These are phyloP conservation scores for Malthinus seriepunctatus DNA, from an alignment of 2,888 invertebrate genomes.

Conservation along the genomic window DNA sequence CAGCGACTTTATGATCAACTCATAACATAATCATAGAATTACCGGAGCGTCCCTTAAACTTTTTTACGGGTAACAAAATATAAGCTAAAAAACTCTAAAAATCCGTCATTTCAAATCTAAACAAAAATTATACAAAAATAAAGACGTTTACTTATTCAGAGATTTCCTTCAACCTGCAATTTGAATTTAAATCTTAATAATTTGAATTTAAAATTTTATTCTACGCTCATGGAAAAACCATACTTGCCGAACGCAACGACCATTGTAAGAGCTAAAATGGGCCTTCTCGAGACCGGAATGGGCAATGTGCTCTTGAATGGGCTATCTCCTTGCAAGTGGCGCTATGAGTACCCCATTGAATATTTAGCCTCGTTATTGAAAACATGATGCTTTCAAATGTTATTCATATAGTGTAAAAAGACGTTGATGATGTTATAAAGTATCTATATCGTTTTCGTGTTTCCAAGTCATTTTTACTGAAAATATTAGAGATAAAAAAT, in stretches of 20 bases:
- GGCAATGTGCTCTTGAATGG: conserved; percentile 51
- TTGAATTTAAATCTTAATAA: conserved; percentile 40
- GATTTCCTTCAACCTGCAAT: conserved; percentile 39
- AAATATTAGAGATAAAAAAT: neutral
- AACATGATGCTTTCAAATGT: conserved; percentile 50
- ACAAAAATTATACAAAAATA: conserved; percentile 3
- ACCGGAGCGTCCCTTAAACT: conserved; percentile 32
- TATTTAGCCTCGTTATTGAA: conserved; percentile 55
- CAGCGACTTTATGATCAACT: conserved; percentile 50
- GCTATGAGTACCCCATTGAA: conserved; percentile 52
- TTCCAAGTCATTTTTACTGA: conserved; percentile 6
- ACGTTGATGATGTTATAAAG: conserved; percentile 46
- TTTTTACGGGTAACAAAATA: conserved; percentile 10
- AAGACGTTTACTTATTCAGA: conserved; percentile 21
- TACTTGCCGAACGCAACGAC: conserved; percentile 49
- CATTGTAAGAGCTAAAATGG: conserved; percentile 51
- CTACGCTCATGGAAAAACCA: conserved; percentile 48
- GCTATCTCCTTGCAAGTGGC: conserved; percentile 45
- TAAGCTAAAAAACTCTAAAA: conserved; percentile 11
- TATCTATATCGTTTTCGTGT: conserved; percentile 22
- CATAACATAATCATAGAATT: conserved; percentile 49
- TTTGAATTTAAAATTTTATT: conserved; percentile 33
- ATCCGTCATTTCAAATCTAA: neutral
- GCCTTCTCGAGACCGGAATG: conserved; percentile 52
- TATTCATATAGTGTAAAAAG: conserved; percentile 48